Percentiles rank a stretch among this genome's conserved stretches.
phyloP scores from a whole-genome alignment of 2,113 vertebrate genomes.

The Girardinichthys multiradiatus region DNA sequence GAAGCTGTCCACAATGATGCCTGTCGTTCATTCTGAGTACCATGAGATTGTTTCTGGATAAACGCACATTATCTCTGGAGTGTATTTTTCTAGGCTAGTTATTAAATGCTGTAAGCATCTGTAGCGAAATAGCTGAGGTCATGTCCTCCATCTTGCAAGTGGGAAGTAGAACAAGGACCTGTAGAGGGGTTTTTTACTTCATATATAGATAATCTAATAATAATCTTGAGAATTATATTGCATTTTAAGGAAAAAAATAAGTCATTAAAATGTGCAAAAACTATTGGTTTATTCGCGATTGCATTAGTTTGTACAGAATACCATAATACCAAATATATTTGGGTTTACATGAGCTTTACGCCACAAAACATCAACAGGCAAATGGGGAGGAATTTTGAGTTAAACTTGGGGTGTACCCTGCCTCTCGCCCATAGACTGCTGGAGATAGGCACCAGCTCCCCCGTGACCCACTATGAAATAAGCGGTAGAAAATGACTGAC shows the following conservation, averaged over 20 bases:
- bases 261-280: background rate
- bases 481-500: no score
- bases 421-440: no score
- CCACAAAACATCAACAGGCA: no score
- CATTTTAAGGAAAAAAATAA: background rate
- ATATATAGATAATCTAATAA: background rate
- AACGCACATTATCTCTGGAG: background rate
- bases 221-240: background rate
- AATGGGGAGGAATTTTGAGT: no score
- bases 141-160: slow-evolving; percentile 13
- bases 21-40: slow-evolving; percentile 31
- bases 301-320: background rate
- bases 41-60: slow-evolving; percentile 1
- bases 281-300: background rate
- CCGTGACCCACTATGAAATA: no score
- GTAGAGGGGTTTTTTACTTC: background rate
- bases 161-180: background rate
- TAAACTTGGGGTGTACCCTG: no score
- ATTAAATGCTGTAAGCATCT: background rate
- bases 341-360: no score
- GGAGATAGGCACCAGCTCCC: no score
- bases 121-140: slow-evolving; percentile 1
- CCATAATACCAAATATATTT: no score
- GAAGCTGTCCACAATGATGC: slow-evolving; percentile 19
- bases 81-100: slow-evolving; percentile 15